Base-by-base conservation (phyloP, 2,797 vertebrate species). In the Rhinatrema bivittatum region DNA sequence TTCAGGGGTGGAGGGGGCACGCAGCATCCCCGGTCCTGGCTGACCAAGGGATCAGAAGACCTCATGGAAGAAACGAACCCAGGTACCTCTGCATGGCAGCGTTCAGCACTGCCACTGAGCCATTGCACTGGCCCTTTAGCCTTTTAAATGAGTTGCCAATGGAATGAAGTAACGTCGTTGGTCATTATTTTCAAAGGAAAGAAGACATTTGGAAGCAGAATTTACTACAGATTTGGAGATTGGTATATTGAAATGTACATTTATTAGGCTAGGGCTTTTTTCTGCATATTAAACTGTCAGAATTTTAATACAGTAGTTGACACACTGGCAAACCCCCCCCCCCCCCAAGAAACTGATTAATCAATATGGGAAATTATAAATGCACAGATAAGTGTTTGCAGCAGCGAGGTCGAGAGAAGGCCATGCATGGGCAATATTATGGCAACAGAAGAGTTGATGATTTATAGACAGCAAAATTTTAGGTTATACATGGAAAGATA, bases 11-110 rank as follows among this genome's bases (percentile, higher is more conserved):
- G n/a, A n/a, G n/a, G n/a, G n/a, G n/a, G n/a, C n/a, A n/a, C n/a
- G 52, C 46, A 56, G 37, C 40, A 42, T 60, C 65, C 62, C 48
- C 55, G 65, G 67, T 67, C 60, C 50, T 43, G 46, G 56, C 49
- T 32, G 43, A n/a, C n/a, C n/a, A n/a, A n/a, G n/a, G n/a, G n/a
- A n/a, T n/a, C n/a, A n/a, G n/a, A n/a, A n/a, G n/a, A n/a, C n/a
- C n/a, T n/a, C n/a, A n/a, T n/a, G n/a, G n/a, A n/a, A n/a, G n/a
- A n/a, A n/a, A n/a, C n/a, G n/a, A n/a, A n/a, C n/a, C n/a, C n/a
- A n/a, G n/a, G n/a, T n/a, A n/a, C n/a, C n/a, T n/a, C n/a, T n/a
- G n/a, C n/a, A n/a, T n/a, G n/a, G n/a, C n/a, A n/a, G n/a, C n/a
- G n/a, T n/a, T n/a, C n/a, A n/a, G n/a, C n/a, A n/a, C n/a, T n/a